Base-by-base conservation (phyloP, 2,113 vertebrate species). In the Seriola quinqueradiata region DNA sequence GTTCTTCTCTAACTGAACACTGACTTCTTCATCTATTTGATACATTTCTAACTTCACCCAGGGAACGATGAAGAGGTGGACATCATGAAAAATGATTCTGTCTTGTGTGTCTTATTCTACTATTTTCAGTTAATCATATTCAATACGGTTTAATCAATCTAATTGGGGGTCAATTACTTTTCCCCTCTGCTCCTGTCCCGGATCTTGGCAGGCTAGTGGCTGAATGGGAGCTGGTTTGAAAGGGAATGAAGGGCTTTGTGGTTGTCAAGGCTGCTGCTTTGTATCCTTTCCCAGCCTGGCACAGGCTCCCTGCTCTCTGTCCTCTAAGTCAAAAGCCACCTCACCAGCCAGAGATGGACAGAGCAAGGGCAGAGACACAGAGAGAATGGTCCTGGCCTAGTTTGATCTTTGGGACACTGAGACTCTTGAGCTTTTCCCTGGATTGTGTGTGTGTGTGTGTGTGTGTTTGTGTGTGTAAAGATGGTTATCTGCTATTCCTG, bases 91-190 rank as follows among this genome's bases (percentile, higher is more conserved):
- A 63, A 83, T 46, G 46, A 82, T 32, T 82, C 81, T 50, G 61
- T 78, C 69, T 50, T 79, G 60, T 48, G 70, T 71, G 78, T 86
- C 86, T 83, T 77, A 72, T 77, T 91, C 70, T 70, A 38, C 28
- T 78, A 74, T 69, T 88, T 91, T 82, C 74, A 75, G 86, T 89
- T 72, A 89, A 86, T 90, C 82, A 88, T 86, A 77, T 85, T 74
- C 73, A 75, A 7, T 78, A 70, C 40, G 25, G 54, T 76, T 70
- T 60, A 89, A 91, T 92, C 85, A 88, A 63, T 90, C 73, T 83
- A 81, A 91, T 91, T 73, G 67, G 46, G 77, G 75, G 83, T 91
- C 81, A 89, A n/a, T 86, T 85, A 69, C 77, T 71, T 67, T 50
- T 2, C 58, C 61, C 68, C 76, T 54, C 34, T 72, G 77, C 75